Conservation (phyloP, 92 coral and sea anemone genomes). For the Heteractis magnifica region DNA sequence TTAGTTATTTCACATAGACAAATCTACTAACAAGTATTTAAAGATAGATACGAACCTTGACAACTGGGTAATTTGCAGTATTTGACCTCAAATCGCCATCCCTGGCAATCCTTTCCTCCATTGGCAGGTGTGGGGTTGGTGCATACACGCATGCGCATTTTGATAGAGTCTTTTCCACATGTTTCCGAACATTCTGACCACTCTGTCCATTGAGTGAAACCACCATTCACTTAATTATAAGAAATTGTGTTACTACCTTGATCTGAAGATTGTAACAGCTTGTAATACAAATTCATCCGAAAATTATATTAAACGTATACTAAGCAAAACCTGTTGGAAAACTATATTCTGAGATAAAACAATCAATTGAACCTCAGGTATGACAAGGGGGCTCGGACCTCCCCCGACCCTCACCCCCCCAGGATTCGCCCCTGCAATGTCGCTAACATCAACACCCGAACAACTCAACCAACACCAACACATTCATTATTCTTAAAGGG, state of each 20-base stretch:
- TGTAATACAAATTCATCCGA: background rate
- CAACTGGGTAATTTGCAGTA: conserved; percentile 66
- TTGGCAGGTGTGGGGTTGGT: conserved; percentile 79
- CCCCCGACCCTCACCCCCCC: too few species aligned
- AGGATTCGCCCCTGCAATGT: too few species aligned
- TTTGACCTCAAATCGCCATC: conserved; percentile 78
- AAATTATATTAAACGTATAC: too few species aligned
- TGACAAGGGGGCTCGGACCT: too few species aligned
- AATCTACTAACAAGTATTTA: background rate
- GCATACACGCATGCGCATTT: conserved; percentile 87
- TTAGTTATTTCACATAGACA: background rate
- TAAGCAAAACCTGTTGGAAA: too few species aligned
- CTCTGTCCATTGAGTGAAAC: conserved; percentile 82
- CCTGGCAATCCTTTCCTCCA: conserved; percentile 80
- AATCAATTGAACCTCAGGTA: too few species aligned
- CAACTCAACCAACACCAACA: too few species aligned
- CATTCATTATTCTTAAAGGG: too few species aligned
- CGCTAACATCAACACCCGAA: too few species aligned
- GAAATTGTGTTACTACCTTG: background rate
- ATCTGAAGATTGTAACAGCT: background rate
- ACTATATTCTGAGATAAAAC: too few species aligned
- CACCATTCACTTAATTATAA: conserved; percentile 62
- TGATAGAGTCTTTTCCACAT: conserved; percentile 69
- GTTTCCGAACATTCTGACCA: conserved; percentile 86
- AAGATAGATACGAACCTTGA: conserved; percentile 27